Evolutionary conservation across 2,113 vertebrate species (phyloP), one percentile per base, ranked within the genome.

Genomic region (Amia ocellicauda): DNA sequence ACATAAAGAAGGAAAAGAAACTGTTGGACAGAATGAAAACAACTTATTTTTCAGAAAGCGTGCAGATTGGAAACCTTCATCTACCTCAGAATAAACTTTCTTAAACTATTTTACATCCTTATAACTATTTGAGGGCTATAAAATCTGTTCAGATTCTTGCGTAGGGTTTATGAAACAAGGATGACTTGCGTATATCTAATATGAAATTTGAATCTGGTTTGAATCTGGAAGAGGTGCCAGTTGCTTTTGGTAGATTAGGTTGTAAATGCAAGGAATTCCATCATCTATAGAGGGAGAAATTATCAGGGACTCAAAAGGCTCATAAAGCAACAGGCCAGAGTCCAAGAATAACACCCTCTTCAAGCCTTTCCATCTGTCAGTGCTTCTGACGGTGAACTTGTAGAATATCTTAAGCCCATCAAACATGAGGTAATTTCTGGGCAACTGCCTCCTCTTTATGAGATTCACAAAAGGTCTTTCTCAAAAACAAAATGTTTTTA

Each of bases 301-400:
- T 14, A 41, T 53, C 60, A 26, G n/a, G 58, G 27, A 23, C 62
- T 62, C 56, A 20, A 60, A 45, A 11, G 23, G 64, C 17, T 69
- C 43, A 11, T 63, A 57, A 60, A 29, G 20, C 26, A 23, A 27
- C 45, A 53, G 60, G 52, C 29, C 29, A 20, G 24, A 9, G 49
- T 66, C 60, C 55, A 63, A 58, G 60, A 55, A 60, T 26, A 54
- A 54, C 67, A 67, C 55, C 47, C 31, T 47, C 36, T 60, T 24
- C 49, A 62, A 58, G 7, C 26, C 40, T 7, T 47, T 19, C 54
- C 64, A 64, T 13, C 19, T 22, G 31, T 28, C 55, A 22, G 43
- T 51, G 40, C 42, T 64, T 40, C 50, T 41, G 28, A 22, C 55
- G 45, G 23, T 53, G 56, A 10, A 62, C 40, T 47, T 16, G 7